Conservation (phyloP, 2,888 invertebrate species). For the Apeira syringaria region DNA sequence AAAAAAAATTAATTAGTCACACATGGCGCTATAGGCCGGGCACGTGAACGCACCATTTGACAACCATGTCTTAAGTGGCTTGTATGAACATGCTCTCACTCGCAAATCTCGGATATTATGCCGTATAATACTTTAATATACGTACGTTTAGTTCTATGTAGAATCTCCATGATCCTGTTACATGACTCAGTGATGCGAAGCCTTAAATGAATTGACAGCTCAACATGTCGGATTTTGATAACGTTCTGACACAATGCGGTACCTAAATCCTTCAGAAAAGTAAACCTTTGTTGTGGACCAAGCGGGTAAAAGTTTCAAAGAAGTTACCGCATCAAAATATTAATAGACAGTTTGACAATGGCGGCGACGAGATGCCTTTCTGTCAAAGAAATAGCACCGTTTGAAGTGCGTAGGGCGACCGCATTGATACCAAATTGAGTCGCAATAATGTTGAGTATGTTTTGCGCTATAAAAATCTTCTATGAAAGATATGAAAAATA, state of each 20-base stretch:
- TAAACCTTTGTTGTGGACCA: slow-evolving; percentile 28
- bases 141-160: slow-evolving; percentile 22
- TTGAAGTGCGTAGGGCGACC: slow-evolving; percentile 27
- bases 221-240: slow-evolving; percentile 16
- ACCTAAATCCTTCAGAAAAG: slow-evolving; percentile 26
- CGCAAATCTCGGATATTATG: slow-evolving; percentile 23
- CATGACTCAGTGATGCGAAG: slow-evolving; percentile 24
- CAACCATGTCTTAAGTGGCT: slow-evolving; percentile 16
- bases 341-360: slow-evolving; percentile 34
- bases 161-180: slow-evolving; percentile 36
- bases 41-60: slow-evolving; percentile 32
- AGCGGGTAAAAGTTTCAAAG: slow-evolving; percentile 27
- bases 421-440: slow-evolving; percentile 24
- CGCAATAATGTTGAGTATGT: slow-evolving; percentile 24
- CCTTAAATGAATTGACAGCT: slow-evolving; percentile 26
- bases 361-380: slow-evolving; percentile 24
- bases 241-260: slow-evolving; percentile 15
- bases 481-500: too few species aligned
- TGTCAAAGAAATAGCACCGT: slow-evolving; percentile 28
- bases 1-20: slow-evolving; percentile 81
- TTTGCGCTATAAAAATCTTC: too few species aligned
- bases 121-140: slow-evolving; percentile 22
- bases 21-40: slow-evolving; percentile 48
- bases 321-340: slow-evolving; percentile 30
- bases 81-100: slow-evolving; percentile 14